Evolutionary conservation across 1,140 invertebrate genomes (phyloP), one percentile per base, ranked within the genome.

Genomic region (Atta cephalotes): DNA sequence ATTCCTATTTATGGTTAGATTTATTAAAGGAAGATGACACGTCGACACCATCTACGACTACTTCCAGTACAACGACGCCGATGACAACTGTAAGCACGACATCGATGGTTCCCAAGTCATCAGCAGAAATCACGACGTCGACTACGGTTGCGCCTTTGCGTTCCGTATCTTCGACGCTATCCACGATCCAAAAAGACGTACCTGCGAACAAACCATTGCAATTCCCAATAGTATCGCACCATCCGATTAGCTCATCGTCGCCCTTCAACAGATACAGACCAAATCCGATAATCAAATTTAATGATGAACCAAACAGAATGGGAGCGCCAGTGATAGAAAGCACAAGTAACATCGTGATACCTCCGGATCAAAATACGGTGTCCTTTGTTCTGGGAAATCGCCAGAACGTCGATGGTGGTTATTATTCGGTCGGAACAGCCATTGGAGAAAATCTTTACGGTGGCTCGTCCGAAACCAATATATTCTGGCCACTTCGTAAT

Each of bases 311-410:
- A 35, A 68, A 88, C 56, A 86, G 90, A 35, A 84, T 87, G 1
- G 88, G 76, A 18, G 60, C 63, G 79, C 74, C 4, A 45, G 14
- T 87, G 10, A 70, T 94, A 0, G 96, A 96, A 39, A 96, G 96
- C 84, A 96, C 96, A 2, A 97, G 96, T 79, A 97, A 96, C 63
- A 96, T 97, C 58, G 96, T 96, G 56, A 96, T 97, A 56, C 96
- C 96, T 0, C 96, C 96, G 1, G 96, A 96, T 70, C 96, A 97
- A 87, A 96, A 97, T 77, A 96, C 96, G 1, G 96, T 97, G 6
- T 96, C 96, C 0, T 97, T 97, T 89, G 96, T 97, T 7, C 93
- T 97, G 3, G 96, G 96, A 1, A 96, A 96, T 77, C 95, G 96
- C 62, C 96, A 97, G 78, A 96, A 96, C 72, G 96, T 97, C 35